Evolutionary conservation across 2,888 invertebrate genomes (phyloP).

Genomic region (Drosophila anomalipes): DNA sequence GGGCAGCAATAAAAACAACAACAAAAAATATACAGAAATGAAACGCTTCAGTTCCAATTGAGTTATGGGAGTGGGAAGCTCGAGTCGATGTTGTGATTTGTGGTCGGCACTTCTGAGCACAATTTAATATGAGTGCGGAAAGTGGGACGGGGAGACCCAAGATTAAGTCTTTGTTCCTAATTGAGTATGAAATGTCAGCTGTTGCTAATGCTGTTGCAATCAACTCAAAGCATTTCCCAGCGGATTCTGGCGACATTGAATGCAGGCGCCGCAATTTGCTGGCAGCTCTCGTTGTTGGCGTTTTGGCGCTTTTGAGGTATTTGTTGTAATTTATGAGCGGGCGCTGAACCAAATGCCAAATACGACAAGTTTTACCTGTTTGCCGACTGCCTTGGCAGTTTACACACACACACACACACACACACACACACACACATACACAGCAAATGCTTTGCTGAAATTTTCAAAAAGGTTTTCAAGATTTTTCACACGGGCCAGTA

Average conservation of each 20-base stretch:
- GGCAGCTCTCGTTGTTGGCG: conserved; percentile 9
- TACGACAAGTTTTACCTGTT: conserved; percentile 67
- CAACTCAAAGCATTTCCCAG: conserved; percentile 43
- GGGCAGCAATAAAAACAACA: not conserved
- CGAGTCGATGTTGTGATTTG: not conserved
- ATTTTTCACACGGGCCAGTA: conserved; percentile 65
- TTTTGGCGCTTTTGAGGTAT: conserved; percentile 32
- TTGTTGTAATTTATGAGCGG: conserved; percentile 65
- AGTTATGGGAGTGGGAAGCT: not conserved
- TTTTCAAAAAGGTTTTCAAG: conserved; percentile 69
- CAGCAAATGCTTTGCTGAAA: conserved; percentile 29
- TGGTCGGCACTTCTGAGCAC: not conserved
- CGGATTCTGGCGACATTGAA: conserved; percentile 54
- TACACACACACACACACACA: conserved; percentile 17
- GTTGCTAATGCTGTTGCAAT: conserved; percentile 18
- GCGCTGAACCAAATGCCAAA: conserved; percentile 73
- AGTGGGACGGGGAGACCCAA: not conserved
- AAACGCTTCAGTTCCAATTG: not conserved
- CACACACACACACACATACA: conserved; percentile 9
- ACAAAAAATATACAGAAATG: not conserved
- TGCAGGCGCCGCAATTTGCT: conserved; percentile 32
- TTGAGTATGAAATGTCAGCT: conserved; percentile 21
- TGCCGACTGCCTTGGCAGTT: conserved; percentile 27
- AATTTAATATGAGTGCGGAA: not conserved
- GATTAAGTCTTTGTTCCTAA: conserved; percentile 16